phyloP scores from a whole-genome alignment of 2,888 invertebrate species.

The Priocnemis perturbator region DNA sequence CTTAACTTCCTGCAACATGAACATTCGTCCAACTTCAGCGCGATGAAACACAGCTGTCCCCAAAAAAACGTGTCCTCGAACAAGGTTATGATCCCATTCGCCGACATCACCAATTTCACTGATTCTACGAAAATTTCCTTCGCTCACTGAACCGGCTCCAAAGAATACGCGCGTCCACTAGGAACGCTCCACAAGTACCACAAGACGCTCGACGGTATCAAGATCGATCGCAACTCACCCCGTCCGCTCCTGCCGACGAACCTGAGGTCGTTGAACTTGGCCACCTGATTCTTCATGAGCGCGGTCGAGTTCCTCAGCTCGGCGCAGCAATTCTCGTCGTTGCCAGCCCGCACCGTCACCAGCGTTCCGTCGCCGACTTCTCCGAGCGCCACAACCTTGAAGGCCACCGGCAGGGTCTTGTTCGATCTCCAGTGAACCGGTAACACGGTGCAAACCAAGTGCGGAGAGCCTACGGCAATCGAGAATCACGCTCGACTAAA shows the following conservation, averaged over 20 bases:
- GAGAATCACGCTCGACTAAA: too few species aligned
- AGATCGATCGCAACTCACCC: conserved; percentile 82
- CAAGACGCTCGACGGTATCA: neutral
- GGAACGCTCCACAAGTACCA: neutral
- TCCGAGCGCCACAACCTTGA: conserved; percentile 96
- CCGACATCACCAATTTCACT: too few species aligned
- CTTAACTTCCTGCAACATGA: too few species aligned
- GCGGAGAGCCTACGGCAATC: conserved; percentile 81
- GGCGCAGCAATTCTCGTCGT: conserved; percentile 98
- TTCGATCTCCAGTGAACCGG: conserved; percentile 99
- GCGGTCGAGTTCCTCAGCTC: conserved; percentile 96
- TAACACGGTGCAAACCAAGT: conserved; percentile 95
- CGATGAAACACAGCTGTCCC: too few species aligned
- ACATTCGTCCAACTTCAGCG: too few species aligned
- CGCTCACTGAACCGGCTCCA: too few species aligned
- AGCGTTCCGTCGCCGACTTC: conserved; percentile 97
- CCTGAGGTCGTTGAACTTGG: conserved; percentile 98
- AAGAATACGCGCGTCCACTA: too few species aligned
- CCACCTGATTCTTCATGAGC: conserved; percentile 98
- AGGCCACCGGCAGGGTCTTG: conserved; percentile 97
- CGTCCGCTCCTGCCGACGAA: conserved; percentile 99
- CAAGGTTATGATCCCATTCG: too few species aligned
- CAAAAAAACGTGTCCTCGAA: too few species aligned
- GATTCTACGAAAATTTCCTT: too few species aligned
- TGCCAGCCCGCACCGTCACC: conserved; percentile 96